Base-by-base conservation (phyloP, 2,797 vertebrate species). In the Pseudochromis fuscus region DNA sequence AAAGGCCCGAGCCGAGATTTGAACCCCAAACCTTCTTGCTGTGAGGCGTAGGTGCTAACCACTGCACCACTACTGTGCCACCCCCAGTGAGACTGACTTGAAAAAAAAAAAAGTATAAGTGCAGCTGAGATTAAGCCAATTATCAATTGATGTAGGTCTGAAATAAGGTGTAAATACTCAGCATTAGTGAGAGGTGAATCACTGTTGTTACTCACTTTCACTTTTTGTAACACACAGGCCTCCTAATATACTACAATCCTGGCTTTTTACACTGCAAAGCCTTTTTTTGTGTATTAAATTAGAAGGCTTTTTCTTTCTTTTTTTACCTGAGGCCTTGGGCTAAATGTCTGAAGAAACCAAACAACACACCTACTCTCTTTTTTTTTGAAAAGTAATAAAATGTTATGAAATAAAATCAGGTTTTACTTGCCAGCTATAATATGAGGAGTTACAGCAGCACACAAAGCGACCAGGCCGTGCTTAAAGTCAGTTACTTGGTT, bases 271-370 rank as follows among this genome's bases (percentile, higher is more conserved):
- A 16, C 58, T 33, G 44, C 24, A 75, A 50, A 23, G 48, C 5
- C 35, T 69, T 42, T 60, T 35, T 68, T 69, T 11, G 30, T 46
- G 52, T 49, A 45, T n/a, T 25, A 30, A 58, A 64, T 58, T 75
- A n/a, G n/a, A n/a, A n/a, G n/a, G n/a, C n/a, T n/a, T n/a, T n/a
- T n/a, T n/a, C n/a, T n/a, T n/a, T n/a, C n/a, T 3, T 68, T 50
- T 55, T 56, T 31, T 51, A 51, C 18, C 42, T 21, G 10, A 23
- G 42, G 18, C 38, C 18, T 53, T 24, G 28, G 16, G 28, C 21
- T 33, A n/a, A 31, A 53, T 33, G 35, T 37, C 38, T 53, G 2
- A 30, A 66, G 50, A 53, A 46, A 55, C 1, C 31, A 55, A 45
- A 33, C 12, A 45, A 33, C 12, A 55, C 21, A 55, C 63, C 51